Evolutionary conservation across 2,797 vertebrate species (phyloP), one percentile per base, ranked within the genome.

Genomic region (Malurus leucopterus): DNA sequence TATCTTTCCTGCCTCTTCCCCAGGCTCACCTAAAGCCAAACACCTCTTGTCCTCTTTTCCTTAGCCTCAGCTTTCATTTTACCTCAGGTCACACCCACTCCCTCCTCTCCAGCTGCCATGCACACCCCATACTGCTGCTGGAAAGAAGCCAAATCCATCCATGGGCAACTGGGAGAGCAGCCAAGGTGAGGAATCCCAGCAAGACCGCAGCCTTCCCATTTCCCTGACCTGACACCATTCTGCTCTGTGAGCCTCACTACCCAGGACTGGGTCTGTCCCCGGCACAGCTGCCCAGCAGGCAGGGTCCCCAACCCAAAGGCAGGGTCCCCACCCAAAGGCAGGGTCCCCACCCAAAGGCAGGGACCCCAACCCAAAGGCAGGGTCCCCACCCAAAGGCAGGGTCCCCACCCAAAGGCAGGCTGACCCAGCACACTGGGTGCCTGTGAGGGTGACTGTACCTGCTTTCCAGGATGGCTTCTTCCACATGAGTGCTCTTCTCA

Each of bases 401-500:
- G 30, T 9, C 19, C 26, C 36, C 13, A 36, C 55, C 18, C 61
- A 57, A 47, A 54, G 38, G 22, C n/a, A 59, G 36, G 50, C 47
- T 41, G 43, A 24, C 29, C 67, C 74, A 47, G n/a, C 55, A 46
- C 0, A 0, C 14, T 5, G 8, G 24, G 50, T 8, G 18, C 36
- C 41, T 4, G 0, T 4, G 4, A 46, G 21, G 36, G 27, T 51
- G 34, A 75, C 43, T 10, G 6, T 96, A 98, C 98, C 98, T 99
- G 98, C 98, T 99, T 96, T 98, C 98, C 75, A 99, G 95, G 61
- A 99, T 98, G 47, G 98, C 98, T 95, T 98, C 98, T 92, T 99
- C 98, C 96, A 99, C 98, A 0, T 84, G 93, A 44, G 98, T 98
- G 94, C 97, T 98, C 90, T 96, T 98, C 95, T 98, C 98, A 6